Percentiles rank a stretch among this genome's conserved stretches.
Conservation (phyloP, 2,113 vertebrate species). For the Cardinalis cardinalis region DNA sequence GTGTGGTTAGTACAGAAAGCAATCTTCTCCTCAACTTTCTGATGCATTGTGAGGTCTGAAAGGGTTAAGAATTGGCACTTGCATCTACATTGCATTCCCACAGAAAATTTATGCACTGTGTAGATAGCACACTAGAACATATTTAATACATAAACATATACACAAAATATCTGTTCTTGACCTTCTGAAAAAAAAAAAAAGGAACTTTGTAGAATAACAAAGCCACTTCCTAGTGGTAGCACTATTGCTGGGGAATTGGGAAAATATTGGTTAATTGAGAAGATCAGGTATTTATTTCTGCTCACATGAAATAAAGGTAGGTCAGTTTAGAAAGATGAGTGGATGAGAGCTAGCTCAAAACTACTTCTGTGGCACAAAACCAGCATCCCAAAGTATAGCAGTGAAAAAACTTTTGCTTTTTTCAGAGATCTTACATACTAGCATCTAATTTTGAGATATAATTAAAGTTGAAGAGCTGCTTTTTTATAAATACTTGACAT, state of each 20-base stretch:
- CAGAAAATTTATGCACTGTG: background rate
- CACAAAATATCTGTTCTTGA: background rate
- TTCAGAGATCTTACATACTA: background rate
- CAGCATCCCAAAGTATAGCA: background rate
- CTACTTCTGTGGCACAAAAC: background rate
- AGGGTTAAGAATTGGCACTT: background rate
- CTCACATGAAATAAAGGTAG: background rate
- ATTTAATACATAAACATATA: background rate
- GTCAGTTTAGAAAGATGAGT: background rate
- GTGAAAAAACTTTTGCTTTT: background rate
- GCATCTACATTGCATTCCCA: background rate
- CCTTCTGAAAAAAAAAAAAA: background rate
- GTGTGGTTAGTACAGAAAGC: background rate
- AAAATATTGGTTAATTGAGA: background rate
- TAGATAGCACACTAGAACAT: background rate
- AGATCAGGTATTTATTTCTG: background rate
- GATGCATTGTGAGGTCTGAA: background rate
- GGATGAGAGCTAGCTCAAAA: background rate
- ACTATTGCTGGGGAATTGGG: background rate
- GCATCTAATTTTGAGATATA: background rate
- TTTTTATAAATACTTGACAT: constrained; percentile 46
- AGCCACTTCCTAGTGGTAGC: background rate
- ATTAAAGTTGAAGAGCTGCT: background rate
- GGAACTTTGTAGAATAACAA: background rate
- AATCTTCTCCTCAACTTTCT: background rate